These are phyloP conservation scores for Acrocera orbiculus DNA, from an alignment of 2,888 invertebrate genomes.

Conservation along the genomic window DNA sequence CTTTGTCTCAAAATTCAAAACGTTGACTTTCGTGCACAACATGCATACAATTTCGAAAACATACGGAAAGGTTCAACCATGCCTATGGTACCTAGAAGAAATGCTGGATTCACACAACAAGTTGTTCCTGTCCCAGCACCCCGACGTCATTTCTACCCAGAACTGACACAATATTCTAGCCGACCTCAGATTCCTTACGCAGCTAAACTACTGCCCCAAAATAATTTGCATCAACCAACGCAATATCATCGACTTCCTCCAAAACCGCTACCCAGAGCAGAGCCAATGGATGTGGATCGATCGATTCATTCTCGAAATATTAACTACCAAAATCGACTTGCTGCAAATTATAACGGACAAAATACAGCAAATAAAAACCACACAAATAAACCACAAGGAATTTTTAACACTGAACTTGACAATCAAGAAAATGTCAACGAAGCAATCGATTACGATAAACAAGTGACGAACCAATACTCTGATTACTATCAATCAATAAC, in stretches of 20 bases:
- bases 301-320: constrained; percentile 7
- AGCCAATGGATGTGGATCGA: constrained; percentile 10
- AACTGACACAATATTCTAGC: not conserved
- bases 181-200: too few species aligned
- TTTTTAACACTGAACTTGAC: not conserved
- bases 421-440: too few species aligned
- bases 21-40: constrained; percentile 1
- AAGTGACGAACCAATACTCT: not conserved
- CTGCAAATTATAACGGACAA: not conserved
- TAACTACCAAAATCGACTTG: constrained; percentile 9
- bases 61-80: not conserved
- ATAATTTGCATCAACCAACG: not conserved
- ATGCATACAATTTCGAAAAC: not conserved
- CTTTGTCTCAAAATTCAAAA: constrained; percentile 1
- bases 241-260: not conserved
- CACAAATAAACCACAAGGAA: constrained; percentile 3
- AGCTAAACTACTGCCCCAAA: too few species aligned
- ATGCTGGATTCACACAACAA: not conserved
- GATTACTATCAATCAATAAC: not conserved
- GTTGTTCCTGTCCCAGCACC: not conserved
- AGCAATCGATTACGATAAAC: not conserved
- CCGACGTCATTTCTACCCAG: constrained; percentile 1
- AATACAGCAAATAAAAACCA: too few species aligned
- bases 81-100: constrained; percentile 1
- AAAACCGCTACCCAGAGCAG: constrained; percentile 8